These are phyloP conservation scores for Pygoscelis antarcticus DNA, from an alignment of 2,113 vertebrate genomes.

Conservation along the genomic window DNA sequence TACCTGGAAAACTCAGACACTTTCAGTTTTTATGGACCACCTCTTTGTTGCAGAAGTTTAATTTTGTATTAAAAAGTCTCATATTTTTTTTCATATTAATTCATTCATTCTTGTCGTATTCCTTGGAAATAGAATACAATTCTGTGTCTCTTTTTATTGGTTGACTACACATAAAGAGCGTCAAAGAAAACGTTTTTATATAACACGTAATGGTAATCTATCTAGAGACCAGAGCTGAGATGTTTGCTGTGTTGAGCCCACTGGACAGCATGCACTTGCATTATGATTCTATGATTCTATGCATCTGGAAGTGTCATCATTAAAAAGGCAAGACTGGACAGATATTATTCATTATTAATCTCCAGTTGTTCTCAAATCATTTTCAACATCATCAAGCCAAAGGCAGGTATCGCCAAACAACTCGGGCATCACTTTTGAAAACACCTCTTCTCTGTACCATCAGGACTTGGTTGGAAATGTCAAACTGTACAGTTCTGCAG, in stretches of 20 bases:
- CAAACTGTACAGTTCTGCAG: neutral
- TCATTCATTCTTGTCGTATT: neutral
- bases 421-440: neutral
- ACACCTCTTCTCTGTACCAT: neutral
- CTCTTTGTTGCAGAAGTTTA: neutral
- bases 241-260: neutral
- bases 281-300: neutral
- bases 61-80: neutral
- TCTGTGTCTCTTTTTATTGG: neutral
- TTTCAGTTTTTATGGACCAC: neutral
- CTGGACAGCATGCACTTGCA: neutral
- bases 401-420: neutral
- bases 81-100: neutral
- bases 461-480: neutral
- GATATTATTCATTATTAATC: neutral
- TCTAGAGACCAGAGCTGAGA: neutral
- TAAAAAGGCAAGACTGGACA: neutral
- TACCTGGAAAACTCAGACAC: neutral
- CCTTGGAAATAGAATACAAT: neutral
- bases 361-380: neutral
- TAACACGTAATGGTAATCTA: neutral
- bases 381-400: neutral
- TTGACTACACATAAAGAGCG: neutral
- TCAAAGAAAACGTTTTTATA: neutral
- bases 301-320: neutral